A percentile compares a stretch with the other conserved stretches of the same genome.
Conservation (phyloP, 2,113 vertebrate genomes). For the Geococcyx californianus region DNA sequence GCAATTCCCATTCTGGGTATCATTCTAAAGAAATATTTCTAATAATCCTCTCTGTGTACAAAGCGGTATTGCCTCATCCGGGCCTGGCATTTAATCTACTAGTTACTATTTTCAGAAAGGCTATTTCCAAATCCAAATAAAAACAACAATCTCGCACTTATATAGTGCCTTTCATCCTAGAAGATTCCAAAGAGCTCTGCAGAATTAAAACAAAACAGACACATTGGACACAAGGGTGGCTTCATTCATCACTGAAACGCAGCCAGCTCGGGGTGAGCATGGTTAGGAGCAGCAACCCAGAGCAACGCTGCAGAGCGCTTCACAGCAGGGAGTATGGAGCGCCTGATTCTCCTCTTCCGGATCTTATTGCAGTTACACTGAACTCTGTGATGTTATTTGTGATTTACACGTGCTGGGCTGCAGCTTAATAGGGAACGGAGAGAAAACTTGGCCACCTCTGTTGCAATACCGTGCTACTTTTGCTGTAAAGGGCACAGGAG, state of each 20-base stretch:
- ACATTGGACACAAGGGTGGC: conserved; percentile 13
- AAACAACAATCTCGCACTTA: conserved; percentile 53
- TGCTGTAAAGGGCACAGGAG: neutral
- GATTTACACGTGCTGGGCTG: neutral
- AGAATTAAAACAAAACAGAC: conserved; percentile 57
- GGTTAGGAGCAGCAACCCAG: neutral
- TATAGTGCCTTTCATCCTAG: conserved; percentile 13
- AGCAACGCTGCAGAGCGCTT: neutral
- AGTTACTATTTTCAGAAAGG: conserved; percentile 68
- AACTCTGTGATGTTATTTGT: neutral
- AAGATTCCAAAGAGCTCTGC: conserved; percentile 23
- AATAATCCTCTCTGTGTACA: conserved; percentile 71
- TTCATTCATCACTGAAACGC: conserved; percentile 14
- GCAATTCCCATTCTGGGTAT: conserved; percentile 66
- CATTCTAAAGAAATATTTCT: conserved; percentile 70
- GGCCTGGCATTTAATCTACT: conserved; percentile 60
- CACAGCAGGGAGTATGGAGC: neutral
- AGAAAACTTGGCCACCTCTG: neutral
- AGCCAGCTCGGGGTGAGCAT: neutral
- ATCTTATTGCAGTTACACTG: neutral
- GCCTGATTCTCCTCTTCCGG: neutral
- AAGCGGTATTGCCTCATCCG: conserved; percentile 61
- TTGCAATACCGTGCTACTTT: neutral
- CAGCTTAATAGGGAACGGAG: neutral
- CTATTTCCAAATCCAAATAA: conserved; percentile 66